phyloP scores from a whole-genome alignment of 2,113 vertebrate genomes.

The Tetrao urogallus region DNA sequence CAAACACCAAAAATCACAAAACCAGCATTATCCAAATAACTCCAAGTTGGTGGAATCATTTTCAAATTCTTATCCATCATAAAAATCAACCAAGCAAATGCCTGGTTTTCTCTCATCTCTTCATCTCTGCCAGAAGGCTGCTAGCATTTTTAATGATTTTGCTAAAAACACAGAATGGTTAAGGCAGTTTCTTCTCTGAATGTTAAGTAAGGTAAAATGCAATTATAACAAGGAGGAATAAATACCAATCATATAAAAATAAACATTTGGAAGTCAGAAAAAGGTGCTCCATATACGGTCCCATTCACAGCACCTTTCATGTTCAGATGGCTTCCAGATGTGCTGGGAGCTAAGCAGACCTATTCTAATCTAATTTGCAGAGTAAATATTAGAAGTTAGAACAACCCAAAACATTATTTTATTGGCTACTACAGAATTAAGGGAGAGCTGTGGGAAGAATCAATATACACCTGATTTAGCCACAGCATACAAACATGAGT shows the following conservation, averaged over 20 bases:
- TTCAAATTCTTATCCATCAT: neutral
- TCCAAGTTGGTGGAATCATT: neutral
- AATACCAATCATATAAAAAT: neutral
- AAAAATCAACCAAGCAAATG: neutral
- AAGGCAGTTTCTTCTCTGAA: neutral
- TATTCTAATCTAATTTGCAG: neutral
- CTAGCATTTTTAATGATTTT: neutral
- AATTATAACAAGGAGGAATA: neutral
- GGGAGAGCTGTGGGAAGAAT: neutral
- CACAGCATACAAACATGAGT: neutral
- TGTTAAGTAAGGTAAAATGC: neutral
- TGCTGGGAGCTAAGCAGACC: neutral
- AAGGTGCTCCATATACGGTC: neutral
- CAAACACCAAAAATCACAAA: neutral
- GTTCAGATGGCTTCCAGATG: neutral
- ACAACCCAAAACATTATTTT: neutral
- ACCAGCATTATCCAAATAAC: neutral
- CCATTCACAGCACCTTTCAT: neutral
- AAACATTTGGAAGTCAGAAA: neutral
- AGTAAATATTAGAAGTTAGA: neutral
- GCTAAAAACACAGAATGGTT: neutral
- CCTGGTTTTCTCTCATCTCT: neutral
- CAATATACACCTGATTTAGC: neutral
- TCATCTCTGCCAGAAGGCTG: neutral
- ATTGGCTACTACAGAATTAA: neutral